Evolutionary conservation across 1,140 invertebrate genomes (phyloP).

Genomic region (Bombus vancouverensis): DNA sequence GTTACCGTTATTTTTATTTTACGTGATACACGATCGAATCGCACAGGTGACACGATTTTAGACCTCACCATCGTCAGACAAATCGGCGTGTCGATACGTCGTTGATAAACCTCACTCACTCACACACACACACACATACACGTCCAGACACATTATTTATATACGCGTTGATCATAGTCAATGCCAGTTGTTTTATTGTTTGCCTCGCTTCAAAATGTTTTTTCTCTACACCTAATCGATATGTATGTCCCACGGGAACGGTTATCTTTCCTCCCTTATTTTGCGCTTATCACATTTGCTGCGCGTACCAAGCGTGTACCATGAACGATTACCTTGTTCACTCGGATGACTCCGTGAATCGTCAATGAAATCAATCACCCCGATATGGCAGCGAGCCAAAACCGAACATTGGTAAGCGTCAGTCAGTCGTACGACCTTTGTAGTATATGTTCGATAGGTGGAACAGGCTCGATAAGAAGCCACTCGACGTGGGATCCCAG

Average conservation of each 20-base stretch:
- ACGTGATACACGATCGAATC: constrained; percentile 31
- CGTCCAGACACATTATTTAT: constrained; percentile 26
- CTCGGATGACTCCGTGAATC: constrained; percentile 7
- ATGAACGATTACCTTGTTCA: constrained; percentile 9
- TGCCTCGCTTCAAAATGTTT: constrained; percentile 68
- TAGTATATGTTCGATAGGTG: constrained; percentile 82
- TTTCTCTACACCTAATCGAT: constrained; percentile 46
- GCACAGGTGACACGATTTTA: constrained; percentile 24
- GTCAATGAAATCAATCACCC: constrained; percentile 36
- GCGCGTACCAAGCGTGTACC: constrained; percentile 70
- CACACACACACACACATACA: neutral
- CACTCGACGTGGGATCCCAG: constrained; percentile 94
- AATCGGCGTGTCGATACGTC: neutral
- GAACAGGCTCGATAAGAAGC: constrained; percentile 83
- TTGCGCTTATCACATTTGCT: constrained; percentile 69
- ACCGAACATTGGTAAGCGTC: constrained; percentile 76
- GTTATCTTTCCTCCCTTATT: constrained; percentile 65
- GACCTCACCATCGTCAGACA: constrained; percentile 26
- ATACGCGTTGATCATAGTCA: constrained; percentile 57
- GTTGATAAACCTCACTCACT: constrained; percentile 11
- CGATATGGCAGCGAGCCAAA: constrained; percentile 48
- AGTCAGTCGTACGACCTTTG: constrained; percentile 80
- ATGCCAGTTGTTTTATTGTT: constrained; percentile 66
- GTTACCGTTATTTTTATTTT: constrained; percentile 57
- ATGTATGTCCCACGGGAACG: constrained; percentile 46